These are phyloP conservation scores for Stomatorhinus ivindoensis DNA, from an alignment of 2,113 vertebrate species.

Conservation along the genomic window DNA sequence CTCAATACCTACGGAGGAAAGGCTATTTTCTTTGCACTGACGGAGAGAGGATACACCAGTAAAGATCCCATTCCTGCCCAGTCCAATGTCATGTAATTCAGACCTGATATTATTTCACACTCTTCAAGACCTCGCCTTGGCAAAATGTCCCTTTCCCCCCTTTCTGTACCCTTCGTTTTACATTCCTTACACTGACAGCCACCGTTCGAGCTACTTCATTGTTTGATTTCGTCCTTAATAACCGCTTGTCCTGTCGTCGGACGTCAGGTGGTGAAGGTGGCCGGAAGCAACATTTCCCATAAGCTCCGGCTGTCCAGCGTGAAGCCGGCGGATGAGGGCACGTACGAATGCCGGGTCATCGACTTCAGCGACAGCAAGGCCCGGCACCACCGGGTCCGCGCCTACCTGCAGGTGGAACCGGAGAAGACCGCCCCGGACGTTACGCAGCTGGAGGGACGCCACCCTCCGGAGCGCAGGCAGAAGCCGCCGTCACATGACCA, in stretches of 20 bases:
- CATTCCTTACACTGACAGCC: background rate
- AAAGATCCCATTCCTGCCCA: background rate
- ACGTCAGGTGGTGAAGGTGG: conserved; percentile 86
- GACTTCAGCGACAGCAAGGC: conserved; percentile 71
- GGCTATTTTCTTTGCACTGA: background rate
- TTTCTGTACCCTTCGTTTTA: background rate
- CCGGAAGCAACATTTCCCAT: conserved; percentile 95
- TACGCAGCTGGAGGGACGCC: conserved; percentile 37
- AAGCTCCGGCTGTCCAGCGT: conserved; percentile 88
- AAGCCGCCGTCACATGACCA: conserved; percentile 51
- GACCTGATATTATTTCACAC: background rate
- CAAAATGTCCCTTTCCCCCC: background rate
- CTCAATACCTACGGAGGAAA: background rate
- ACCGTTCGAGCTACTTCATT: background rate
- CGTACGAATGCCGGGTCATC: conserved; percentile 73
- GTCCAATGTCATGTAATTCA: background rate
- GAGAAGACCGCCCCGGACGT: conserved; percentile 42
- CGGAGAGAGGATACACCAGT: background rate
- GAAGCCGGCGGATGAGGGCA: conserved; percentile 78
- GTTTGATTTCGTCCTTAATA: background rate
- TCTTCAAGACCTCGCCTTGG: background rate
- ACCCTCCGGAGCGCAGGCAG: conserved; percentile 35
- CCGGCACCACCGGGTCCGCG: conserved; percentile 71
- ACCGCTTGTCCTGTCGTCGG: background rate
- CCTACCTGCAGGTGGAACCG: conserved; percentile 66